phyloP scores from a whole-genome alignment of 1,140 invertebrate genomes.

The Pteromalus puparum region DNA sequence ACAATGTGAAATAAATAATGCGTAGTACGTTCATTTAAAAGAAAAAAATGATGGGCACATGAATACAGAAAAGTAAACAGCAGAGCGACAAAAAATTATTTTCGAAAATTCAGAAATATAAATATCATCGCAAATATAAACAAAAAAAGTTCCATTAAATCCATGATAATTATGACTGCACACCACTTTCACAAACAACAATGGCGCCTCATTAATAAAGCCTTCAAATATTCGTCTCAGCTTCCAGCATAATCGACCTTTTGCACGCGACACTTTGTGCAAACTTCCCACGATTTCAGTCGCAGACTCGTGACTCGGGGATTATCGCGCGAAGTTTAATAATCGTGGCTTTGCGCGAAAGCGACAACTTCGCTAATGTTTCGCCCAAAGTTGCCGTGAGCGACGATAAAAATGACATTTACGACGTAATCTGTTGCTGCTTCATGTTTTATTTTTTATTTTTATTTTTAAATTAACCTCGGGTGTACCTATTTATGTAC shows the following conservation, averaged over 20 bases:
- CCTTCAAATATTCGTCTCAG: neutral
- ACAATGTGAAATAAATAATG: no score
- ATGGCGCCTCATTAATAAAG: neutral
- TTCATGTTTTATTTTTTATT: neutral
- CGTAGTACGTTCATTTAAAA: no score
- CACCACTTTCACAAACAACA: neutral
- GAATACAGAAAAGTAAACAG: no score
- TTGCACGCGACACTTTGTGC: neutral
- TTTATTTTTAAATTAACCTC: neutral
- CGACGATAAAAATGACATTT: conserved; percentile 27
- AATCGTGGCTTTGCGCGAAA: neutral
- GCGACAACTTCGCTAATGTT: conserved; percentile 36
- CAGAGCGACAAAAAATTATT: no score
- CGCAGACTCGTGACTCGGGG: neutral
- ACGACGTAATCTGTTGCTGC: neutral
- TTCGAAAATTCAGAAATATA: no score
- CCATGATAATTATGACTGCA: neutral
- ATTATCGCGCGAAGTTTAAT: conserved; percentile 26
- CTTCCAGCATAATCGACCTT: conserved; percentile 1
- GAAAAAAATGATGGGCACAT: no score
- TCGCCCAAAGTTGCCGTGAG: neutral
- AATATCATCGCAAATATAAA: no score
- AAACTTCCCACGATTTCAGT: neutral
- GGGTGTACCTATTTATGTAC: no score
- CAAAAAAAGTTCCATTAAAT: no score